A percentile compares a stretch with the other conserved stretches of the same genome.
These are phyloP conservation scores for Glossosoma conforme DNA, from an alignment of 1,140 invertebrate species.

Conservation along the genomic window DNA sequence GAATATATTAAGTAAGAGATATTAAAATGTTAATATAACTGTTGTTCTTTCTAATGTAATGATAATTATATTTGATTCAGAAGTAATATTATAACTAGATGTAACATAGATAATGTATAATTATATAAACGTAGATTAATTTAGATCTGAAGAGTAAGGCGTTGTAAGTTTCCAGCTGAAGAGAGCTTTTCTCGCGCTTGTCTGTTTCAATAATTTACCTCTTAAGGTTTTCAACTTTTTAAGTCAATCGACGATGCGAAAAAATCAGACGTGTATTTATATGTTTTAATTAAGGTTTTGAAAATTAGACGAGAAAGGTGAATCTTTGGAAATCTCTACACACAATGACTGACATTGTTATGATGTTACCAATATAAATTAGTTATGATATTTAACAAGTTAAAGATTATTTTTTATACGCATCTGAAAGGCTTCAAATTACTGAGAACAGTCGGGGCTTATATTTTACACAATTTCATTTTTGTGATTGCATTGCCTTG, in stretches of 20 bases:
- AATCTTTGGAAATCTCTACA: conserved; percentile 10
- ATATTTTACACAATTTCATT: no score
- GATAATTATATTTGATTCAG: conserved; percentile 21
- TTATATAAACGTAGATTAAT: background rate
- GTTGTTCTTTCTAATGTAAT: conserved; percentile 15
- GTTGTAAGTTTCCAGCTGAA: conserved; percentile 5
- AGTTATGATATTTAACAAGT: background rate
- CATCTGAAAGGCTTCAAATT: no score
- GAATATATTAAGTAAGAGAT: no score
- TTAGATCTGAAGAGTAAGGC: no score
- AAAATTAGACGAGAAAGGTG: background rate
- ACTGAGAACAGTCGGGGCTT: no score
- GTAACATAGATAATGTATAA: conserved; percentile 5
- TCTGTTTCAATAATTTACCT: conserved; percentile 1
- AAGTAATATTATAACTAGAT: conserved; percentile 18
- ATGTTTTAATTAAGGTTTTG: background rate
- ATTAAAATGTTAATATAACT: conserved; percentile 16
- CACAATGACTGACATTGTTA: conserved; percentile 18
- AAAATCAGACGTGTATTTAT: background rate
- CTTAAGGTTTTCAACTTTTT: conserved; percentile 6
- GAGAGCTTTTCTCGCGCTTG: conserved; percentile 5
- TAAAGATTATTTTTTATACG: no score
- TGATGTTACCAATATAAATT: conserved; percentile 16
- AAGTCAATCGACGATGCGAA: background rate
- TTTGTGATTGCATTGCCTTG: no score